Evolutionary conservation across 2,888 invertebrate genomes (phyloP).

Genomic region (Euphydryas editha): DNA sequence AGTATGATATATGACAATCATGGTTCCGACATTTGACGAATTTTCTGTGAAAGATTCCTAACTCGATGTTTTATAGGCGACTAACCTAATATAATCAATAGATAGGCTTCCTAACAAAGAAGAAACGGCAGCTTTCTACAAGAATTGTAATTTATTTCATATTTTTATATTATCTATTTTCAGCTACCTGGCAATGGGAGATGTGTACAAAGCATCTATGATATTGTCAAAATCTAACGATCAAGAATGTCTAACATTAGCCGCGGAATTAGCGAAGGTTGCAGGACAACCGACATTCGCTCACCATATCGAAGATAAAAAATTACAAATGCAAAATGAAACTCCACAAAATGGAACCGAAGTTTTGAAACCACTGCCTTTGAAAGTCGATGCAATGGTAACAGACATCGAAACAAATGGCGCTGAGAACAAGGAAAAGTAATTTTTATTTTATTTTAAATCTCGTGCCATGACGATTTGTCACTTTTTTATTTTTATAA

Average conservation of each 20-base stretch:
- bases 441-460: not conserved
- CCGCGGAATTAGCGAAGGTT: conserved; percentile 83
- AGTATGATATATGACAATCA: no score
- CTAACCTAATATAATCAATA: no score
- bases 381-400: conserved; percentile 53
- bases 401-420: conserved; percentile 16
- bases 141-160: not conserved
- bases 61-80: no score
- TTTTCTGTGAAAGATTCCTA: no score
- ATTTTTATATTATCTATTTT: conserved; percentile 15
- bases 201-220: conserved; percentile 85
- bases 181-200: conserved; percentile 84
- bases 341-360: conserved; percentile 28
- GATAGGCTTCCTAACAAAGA: no score
- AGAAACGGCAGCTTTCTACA: no score
- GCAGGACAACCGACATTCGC: conserved; percentile 70
- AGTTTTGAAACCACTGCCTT: conserved; percentile 45
- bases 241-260: conserved; percentile 79
- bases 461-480: not conserved
- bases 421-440: not conserved
- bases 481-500: no score
- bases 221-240: conserved; percentile 82
- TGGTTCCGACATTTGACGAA: no score
- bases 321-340: conserved; percentile 44
- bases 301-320: conserved; percentile 58